Conservation (phyloP, 2,113 vertebrate genomes). For the Condylura cristata region DNA sequence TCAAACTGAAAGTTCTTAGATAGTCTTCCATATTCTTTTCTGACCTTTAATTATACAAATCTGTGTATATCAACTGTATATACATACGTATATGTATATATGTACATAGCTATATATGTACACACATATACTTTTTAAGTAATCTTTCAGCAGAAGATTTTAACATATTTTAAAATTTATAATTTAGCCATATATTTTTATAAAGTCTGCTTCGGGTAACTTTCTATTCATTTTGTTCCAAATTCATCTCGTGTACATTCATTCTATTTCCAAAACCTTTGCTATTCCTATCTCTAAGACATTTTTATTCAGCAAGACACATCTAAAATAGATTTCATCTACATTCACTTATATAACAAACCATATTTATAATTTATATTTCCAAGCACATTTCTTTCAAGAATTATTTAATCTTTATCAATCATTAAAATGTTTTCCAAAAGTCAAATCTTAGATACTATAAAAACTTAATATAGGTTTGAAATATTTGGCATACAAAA, state of each 20-base stretch:
- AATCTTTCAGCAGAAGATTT: constrained; percentile 33
- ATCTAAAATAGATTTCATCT: constrained; percentile 76
- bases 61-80: background rate
- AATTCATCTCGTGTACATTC: constrained; percentile 71
- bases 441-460: constrained; percentile 12
- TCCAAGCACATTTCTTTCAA: constrained; percentile 66
- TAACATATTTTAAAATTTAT: constrained; percentile 75
- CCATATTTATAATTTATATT: constrained; percentile 71
- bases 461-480: background rate
- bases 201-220: constrained; percentile 63
- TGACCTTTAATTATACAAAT: background rate
- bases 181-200: constrained; percentile 69
- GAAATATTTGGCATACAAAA: constrained; percentile 6
- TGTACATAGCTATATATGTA: background rate
- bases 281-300: constrained; percentile 75
- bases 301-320: constrained; percentile 75
- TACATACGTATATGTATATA: background rate
- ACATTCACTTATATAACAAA: constrained; percentile 71
- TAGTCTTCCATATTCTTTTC: background rate
- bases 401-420: constrained; percentile 75
- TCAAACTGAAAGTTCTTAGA: background rate
- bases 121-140: background rate
- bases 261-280: constrained; percentile 76
- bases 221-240: constrained; percentile 71
- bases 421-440: constrained; percentile 57